Evolutionary conservation across 2,797 vertebrate species (phyloP).

Genomic region (Etheostoma nigrum): DNA sequence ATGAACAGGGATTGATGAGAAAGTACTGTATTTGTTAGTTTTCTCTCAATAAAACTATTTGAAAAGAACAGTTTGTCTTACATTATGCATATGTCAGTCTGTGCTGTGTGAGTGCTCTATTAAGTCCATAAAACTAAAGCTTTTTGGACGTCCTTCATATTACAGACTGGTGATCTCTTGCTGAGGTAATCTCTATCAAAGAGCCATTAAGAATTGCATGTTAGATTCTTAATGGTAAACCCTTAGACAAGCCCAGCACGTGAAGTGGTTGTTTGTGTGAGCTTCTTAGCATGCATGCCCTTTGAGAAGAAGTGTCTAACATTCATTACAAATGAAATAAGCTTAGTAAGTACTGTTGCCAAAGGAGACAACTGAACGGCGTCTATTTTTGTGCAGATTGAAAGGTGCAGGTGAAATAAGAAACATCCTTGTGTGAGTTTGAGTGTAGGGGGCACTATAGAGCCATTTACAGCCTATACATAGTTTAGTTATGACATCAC

Average conservation of each 20-base stretch:
- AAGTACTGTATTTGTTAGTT: too few relatives aligned
- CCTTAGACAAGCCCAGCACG: background rate
- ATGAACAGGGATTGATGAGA: constrained; percentile 6
- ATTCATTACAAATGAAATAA: background rate
- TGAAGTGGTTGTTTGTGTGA: constrained; percentile 15
- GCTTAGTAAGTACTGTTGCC: background rate
- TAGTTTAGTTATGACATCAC: too few relatives aligned
- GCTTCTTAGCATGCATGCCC: background rate
- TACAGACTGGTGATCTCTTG: background rate
- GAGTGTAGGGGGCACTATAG: background rate
- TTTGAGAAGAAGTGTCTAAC: background rate
- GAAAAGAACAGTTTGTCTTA: too few relatives aligned
- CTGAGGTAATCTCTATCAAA: background rate
- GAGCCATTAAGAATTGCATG: constrained; percentile 7
- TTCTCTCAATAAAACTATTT: too few relatives aligned
- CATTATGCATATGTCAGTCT: too few relatives aligned
- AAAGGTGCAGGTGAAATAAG: background rate
- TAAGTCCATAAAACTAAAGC: background rate
- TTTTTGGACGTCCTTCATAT: background rate
- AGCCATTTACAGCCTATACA: too few relatives aligned
- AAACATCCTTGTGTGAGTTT: background rate
- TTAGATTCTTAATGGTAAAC: constrained; percentile 7
- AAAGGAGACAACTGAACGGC: background rate
- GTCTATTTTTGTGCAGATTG: background rate
- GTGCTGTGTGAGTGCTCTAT: background rate